Base-by-base conservation (phyloP, 2,888 invertebrate species). In the Melieria omissa region DNA sequence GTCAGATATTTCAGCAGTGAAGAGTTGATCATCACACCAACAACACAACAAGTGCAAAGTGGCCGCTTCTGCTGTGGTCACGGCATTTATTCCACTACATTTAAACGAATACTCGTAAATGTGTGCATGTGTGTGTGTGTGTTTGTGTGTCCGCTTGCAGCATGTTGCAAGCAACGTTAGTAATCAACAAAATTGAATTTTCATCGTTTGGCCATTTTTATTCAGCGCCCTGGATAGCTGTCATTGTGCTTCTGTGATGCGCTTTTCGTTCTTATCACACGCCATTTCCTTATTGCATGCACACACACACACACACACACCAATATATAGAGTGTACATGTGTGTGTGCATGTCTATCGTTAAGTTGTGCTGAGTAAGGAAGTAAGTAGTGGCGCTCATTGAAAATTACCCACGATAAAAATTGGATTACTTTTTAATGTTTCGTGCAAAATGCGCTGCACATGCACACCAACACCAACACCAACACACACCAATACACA, bases 391-490 rank as follows among this genome's bases (percentile, higher is more conserved):
- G 63, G 62, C 65, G 45, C 14, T 81, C 80, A 81, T 83, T 83
- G 82, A 81, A 83, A 83, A 83, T 83, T 83, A 83, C 83, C 83
- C 82, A 82, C 83, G 82, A 83, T 84, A 84, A 84, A 84, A 84
- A 84, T 84, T 84, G 83, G 83, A 84, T 84, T 84, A 84, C 83
- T 83, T 83, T 81, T 81, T 82, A 79, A 80, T 72, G 71, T 63
- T 66, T 62, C 72, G 69, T 72, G 73, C 70, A 71, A 55, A 74
- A 71, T 63, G 70, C 61, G 67, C 60, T 71, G 70, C 63, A 74
- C 71, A 57, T 65, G 65, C 54, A 44, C 73, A 65, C 54, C 73
- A 52, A 6, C 62, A 12, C 47, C 73, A 65, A 55, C 73, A 52
- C 8, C 62, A 9, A 29, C 60, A 41, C 44, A 1, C 44, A 1